Conservation (phyloP, 2,888 invertebrate genomes). For the Tenthredo livida region DNA sequence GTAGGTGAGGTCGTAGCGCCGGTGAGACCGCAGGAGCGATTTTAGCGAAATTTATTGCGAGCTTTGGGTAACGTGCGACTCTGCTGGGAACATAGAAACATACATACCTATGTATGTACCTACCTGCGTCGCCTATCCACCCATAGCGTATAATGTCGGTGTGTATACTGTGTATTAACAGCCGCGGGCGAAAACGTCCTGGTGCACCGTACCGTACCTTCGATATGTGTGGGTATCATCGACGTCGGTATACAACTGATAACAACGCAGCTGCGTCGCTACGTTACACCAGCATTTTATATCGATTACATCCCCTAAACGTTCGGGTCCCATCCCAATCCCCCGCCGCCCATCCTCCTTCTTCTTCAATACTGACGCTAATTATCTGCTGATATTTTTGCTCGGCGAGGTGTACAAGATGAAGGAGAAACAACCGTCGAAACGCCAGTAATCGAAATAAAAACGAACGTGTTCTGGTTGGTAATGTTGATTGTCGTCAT, state of each 20-base stretch:
- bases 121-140: background rate
- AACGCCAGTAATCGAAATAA: background rate
- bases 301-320: constrained; percentile 34
- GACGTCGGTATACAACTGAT: constrained; percentile 16
- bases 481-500: background rate
- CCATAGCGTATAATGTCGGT: background rate
- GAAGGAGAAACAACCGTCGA: background rate
- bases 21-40: constrained; percentile 57
- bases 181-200: constrained; percentile 21
- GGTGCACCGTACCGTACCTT: constrained; percentile 1
- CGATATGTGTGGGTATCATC: background rate
- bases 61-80: constrained; percentile 49
- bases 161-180: constrained; percentile 28
- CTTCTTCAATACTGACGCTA: background rate
- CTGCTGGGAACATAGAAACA: constrained; percentile 43
- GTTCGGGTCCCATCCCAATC: background rate
- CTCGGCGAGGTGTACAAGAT: background rate
- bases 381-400: background rate
- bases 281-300: constrained; percentile 24
- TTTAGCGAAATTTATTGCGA: constrained; percentile 47
- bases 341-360: background rate
- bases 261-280: constrained; percentile 34
- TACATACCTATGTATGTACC: background rate
- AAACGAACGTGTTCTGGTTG: background rate
- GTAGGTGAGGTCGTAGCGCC: constrained; percentile 66